A percentile compares a stretch with the other conserved stretches of the same genome.
Conservation (phyloP, 1,140 invertebrate species). For the Atta texana region DNA sequence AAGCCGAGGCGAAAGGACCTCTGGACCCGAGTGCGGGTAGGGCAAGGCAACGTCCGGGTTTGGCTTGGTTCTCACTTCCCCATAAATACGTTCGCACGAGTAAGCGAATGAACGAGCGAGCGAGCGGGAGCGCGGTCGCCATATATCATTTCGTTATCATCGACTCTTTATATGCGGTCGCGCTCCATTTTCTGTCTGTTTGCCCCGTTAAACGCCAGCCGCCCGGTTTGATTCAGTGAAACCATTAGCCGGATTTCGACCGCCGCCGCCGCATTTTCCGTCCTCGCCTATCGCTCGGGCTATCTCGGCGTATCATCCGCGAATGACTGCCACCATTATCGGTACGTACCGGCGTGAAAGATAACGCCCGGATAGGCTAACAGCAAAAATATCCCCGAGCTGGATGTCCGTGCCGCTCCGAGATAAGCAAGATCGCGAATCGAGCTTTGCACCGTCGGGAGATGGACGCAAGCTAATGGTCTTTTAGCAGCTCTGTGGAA, state of each 20-base stretch:
- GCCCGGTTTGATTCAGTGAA: constrained; percentile 83
- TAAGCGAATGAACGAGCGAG: background rate
- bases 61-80: constrained; percentile 70
- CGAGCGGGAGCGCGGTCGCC: constrained; percentile 78
- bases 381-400: constrained; percentile 66
- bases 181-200: constrained; percentile 87
- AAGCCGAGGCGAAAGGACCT: constrained; percentile 54
- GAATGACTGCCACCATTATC: constrained; percentile 75
- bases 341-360: constrained; percentile 69
- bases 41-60: constrained; percentile 54
- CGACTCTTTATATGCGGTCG: constrained; percentile 87
- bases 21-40: constrained; percentile 35
- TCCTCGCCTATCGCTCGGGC: constrained; percentile 70
- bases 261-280: constrained; percentile 74
- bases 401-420: constrained; percentile 36
- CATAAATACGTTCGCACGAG: constrained; percentile 42
- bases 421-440: constrained; percentile 68
- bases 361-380: constrained; percentile 68
- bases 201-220: constrained; percentile 84
- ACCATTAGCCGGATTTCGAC: constrained; percentile 84
- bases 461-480: constrained; percentile 38
- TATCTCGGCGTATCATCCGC: constrained; percentile 74
- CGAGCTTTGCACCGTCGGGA: constrained; percentile 18
- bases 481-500: constrained; percentile 27
- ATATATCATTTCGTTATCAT: constrained; percentile 87